A percentile compares a stretch with the other conserved stretches of the same genome.
These are phyloP conservation scores for Acanthoscelides obtectus DNA, from an alignment of 2,888 invertebrate genomes.

Conservation along the genomic window DNA sequence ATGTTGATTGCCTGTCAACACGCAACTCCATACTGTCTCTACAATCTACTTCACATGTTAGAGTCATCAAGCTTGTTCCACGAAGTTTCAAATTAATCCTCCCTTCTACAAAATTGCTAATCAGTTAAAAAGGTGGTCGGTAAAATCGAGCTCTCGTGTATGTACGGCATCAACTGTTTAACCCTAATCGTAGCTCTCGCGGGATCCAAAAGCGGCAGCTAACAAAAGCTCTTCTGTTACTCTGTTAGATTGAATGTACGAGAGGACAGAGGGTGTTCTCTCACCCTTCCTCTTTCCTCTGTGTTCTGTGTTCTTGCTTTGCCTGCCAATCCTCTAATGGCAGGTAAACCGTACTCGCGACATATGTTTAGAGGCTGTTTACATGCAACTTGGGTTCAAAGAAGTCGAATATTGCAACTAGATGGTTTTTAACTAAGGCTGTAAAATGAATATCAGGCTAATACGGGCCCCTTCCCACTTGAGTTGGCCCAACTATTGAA, in stretches of 20 bases:
- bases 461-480: too few relatives aligned
- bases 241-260: slow-evolving; percentile 26
- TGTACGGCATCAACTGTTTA: not conserved
- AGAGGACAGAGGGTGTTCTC: slow-evolving; percentile 16
- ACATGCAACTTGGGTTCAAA: slow-evolving; percentile 5
- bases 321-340: slow-evolving; percentile 23
- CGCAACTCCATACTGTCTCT: not conserved
- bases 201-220: not conserved
- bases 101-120: not conserved
- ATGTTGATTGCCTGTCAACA: too few relatives aligned
- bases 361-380: slow-evolving; percentile 24
- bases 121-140: not conserved
- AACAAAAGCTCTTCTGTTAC: slow-evolving; percentile 18
- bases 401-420: not conserved
- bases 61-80: not conserved
- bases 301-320: not conserved
- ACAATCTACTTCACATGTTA: not conserved
- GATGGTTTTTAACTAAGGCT: not conserved
- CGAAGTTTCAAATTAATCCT: not conserved
- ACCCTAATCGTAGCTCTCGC: not conserved
- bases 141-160: not conserved
- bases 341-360: slow-evolving; percentile 27
- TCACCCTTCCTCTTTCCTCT: not conserved
- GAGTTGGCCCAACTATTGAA: too few relatives aligned
- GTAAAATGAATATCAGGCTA: too few relatives aligned